Base-by-base conservation (phyloP, 2,113 vertebrate species). In the Chaetodon auriga region DNA sequence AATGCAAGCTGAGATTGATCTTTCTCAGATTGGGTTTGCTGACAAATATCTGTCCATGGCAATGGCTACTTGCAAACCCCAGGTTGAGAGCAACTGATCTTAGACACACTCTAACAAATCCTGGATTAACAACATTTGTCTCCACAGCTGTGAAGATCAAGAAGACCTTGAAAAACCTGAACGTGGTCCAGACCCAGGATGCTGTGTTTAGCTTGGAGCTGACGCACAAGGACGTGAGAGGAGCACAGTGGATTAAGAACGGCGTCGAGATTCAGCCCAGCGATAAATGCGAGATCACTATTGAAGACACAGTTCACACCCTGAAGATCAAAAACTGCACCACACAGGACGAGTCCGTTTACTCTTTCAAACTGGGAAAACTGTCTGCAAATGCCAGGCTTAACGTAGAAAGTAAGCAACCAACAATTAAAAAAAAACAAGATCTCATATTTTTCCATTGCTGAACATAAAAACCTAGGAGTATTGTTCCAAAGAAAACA, bases 171-270 rank as follows among this genome's bases (percentile, higher is more conserved):
- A 98, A 96, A 92, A 99, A 99, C 90, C 93, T 97, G 90, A 98
- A 97, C 0, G 97, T 99, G 77, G 97, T 97, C 69, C 95, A 99
- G 95, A 99, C 97, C 2, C 97, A 99, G 71, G 96, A 98, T 25
- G 97, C 97, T 7, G 74, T 96, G 51, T 99, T 99, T 92, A 96
- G 87, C 45, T 84, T 99, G 21, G 97, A 99, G 88, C 96, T 99
- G 76, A 98, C 97, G 55, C 98, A 99, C 3, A 92, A 97, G 66
- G 90, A 98, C 5, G 97, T 99, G 13, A 96, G 95, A 88, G 98
- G 98, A 41, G 96, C 96, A 11, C 95, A 97, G 75, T 99, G 98
- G 98, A 97, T 98, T 93, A 99, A 97, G 95, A 99, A 99, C 41
- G 97, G 97, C 0, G 89, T 99, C 9, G 96, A 97, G 89, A 92